Evolutionary conservation across 2,888 invertebrate species (phyloP).

Genomic region (Alcis repandata): DNA sequence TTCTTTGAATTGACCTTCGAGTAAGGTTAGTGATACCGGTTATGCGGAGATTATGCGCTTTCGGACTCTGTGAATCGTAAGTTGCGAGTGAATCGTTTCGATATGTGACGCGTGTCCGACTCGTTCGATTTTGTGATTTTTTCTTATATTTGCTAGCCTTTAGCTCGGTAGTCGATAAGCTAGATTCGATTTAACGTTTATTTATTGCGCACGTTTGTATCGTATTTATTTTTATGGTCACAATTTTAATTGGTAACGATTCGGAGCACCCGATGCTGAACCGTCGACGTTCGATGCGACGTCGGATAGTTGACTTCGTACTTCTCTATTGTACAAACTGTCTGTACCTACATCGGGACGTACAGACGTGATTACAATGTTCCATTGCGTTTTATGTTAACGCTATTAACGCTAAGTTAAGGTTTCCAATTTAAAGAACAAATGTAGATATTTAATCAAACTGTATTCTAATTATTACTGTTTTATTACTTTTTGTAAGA

Average conservation of each 20-base stretch:
- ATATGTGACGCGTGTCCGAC: conserved; percentile 73
- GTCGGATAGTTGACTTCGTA: conserved; percentile 20
- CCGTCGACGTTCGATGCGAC: conserved; percentile 33
- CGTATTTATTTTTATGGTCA: conserved; percentile 67
- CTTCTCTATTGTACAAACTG: conserved; percentile 20
- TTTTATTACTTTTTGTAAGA: conserved; percentile 43
- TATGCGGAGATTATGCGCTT: conserved; percentile 74
- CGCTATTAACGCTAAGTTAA: conserved; percentile 28
- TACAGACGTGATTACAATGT: conserved; percentile 24
- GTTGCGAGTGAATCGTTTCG: conserved; percentile 69
- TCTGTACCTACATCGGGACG: conserved; percentile 14
- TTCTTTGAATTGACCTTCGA: conserved; percentile 85
- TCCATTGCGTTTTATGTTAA: conserved; percentile 29
- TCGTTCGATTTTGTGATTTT: conserved; percentile 60
- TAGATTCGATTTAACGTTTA: conserved; percentile 75
- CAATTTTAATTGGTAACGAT: conserved; percentile 61
- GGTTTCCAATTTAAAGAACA: conserved; percentile 43
- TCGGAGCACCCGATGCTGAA: conserved; percentile 34
- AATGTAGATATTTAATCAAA: conserved; percentile 44
- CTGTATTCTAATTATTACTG: conserved; percentile 41
- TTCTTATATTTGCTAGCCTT: conserved; percentile 78
- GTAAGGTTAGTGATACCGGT: conserved; percentile 86
- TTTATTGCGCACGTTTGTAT: conserved; percentile 68
- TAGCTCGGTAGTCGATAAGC: conserved; percentile 82
- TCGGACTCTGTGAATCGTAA: conserved; percentile 68